phyloP scores from a whole-genome alignment of 2,113 vertebrate species.

The Lampris incognitus region DNA sequence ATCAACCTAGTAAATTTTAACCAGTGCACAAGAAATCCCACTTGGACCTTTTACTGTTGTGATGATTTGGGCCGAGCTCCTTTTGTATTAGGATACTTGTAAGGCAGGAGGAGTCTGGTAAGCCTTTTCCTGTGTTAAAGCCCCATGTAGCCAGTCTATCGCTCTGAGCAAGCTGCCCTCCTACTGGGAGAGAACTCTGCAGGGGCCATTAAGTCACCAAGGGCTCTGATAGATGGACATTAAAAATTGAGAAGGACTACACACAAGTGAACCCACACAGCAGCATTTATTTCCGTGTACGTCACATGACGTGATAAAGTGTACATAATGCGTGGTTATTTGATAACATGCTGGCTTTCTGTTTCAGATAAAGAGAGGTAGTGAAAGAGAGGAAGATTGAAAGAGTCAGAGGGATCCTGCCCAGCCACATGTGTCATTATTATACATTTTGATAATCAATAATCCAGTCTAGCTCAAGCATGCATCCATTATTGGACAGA shows the following conservation, averaged over 20 bases:
- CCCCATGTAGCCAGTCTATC: neutral
- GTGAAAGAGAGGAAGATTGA: neutral
- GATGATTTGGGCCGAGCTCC: neutral
- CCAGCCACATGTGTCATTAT: neutral
- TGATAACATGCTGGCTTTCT: conserved; percentile 35
- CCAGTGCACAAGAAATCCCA: too few relatives aligned
- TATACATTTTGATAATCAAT: neutral
- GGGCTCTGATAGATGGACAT: conserved; percentile 32
- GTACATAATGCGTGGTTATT: neutral
- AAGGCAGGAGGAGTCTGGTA: neutral
- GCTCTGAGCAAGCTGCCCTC: neutral
- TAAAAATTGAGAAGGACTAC: conserved; percentile 21
- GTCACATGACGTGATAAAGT: neutral
- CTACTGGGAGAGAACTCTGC: conserved; percentile 17
- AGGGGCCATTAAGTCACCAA: conserved; percentile 40
- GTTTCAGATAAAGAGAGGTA: conserved; percentile 14
- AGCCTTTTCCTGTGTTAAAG: neutral
- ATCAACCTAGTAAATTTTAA: neutral
- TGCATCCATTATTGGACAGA: neutral
- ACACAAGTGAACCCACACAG: neutral
- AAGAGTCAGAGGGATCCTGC: neutral
- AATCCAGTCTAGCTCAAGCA: neutral
- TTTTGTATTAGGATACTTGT: neutral
- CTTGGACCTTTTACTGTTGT: neutral
- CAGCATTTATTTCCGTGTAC: neutral